Evolutionary conservation across 2,797 vertebrate genomes (phyloP).

Genomic region (Carcharodon carcharias): DNA sequence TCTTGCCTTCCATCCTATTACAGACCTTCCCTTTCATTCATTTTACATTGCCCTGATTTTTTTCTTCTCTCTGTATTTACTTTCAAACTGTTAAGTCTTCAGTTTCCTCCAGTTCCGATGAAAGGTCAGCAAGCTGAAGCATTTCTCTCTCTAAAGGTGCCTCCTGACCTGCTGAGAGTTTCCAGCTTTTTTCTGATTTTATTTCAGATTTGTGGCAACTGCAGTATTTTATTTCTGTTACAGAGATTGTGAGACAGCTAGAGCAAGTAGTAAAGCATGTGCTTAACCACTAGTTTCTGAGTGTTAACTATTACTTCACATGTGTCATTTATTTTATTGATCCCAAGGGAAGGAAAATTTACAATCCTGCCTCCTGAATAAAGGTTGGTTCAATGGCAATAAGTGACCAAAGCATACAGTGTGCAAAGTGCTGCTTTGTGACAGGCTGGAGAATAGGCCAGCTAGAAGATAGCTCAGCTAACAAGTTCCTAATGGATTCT

Average conservation of each 20-base stretch:
- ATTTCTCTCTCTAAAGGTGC: background rate
- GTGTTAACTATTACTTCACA: background rate
- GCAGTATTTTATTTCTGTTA: background rate
- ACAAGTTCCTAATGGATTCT: background rate
- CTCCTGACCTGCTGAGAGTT: background rate
- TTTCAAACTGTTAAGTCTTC: background rate
- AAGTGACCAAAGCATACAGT: background rate
- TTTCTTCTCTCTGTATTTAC: background rate
- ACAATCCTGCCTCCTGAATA: slow-evolving; percentile 3
- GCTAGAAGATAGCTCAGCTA: background rate
- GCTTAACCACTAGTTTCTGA: background rate
- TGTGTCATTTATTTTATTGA: background rate
- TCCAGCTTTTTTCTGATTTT: background rate
- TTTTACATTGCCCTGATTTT: background rate
- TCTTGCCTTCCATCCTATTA: background rate
- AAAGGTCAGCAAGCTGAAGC: background rate
- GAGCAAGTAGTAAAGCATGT: background rate
- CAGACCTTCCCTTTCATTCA: background rate
- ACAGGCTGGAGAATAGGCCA: background rate
- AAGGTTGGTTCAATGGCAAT: background rate
- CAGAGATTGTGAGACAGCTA: background rate
- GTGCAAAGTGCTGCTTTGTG: background rate
- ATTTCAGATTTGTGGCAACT: background rate
- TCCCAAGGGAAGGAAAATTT: background rate
- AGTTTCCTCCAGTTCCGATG: background rate